Evolutionary conservation across 2,888 invertebrate species (phyloP).

Genomic region (Lydus trimaculatus): DNA sequence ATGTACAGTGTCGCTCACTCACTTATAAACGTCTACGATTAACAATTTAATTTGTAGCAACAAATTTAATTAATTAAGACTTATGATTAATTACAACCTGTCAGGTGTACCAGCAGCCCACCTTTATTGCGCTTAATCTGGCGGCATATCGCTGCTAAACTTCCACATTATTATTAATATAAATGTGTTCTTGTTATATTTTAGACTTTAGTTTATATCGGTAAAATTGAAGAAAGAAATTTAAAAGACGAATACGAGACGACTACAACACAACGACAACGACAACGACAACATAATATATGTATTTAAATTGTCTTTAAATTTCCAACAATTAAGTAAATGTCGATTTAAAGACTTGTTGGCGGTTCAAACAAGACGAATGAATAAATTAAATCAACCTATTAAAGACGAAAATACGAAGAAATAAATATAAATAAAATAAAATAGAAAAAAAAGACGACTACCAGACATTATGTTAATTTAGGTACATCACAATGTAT

Average conservation of each 20-base stretch:
- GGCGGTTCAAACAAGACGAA: conserved; percentile 12
- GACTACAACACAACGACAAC: too few relatives aligned
- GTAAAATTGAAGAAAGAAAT: not conserved
- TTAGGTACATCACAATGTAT: conserved; percentile 30
- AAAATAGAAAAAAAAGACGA: conserved; percentile 26
- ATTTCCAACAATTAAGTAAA: conserved; percentile 25
- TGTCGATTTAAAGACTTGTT: conserved; percentile 6
- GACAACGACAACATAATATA: too few relatives aligned
- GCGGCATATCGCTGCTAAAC: conserved; percentile 1
- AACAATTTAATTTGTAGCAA: conserved; percentile 40
- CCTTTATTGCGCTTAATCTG: conserved; percentile 20
- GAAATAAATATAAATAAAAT: conserved; percentile 27
- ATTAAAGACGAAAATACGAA: conserved; percentile 18
- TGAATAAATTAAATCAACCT: conserved; percentile 10
- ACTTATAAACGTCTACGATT: conserved; percentile 35
- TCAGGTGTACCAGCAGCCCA: conserved; percentile 34
- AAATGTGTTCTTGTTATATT: conserved; percentile 1
- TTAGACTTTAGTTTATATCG: not conserved
- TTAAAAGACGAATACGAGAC: too few relatives aligned
- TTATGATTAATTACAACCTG: conserved; percentile 41
- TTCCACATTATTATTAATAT: conserved; percentile 5
- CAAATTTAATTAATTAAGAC: conserved; percentile 43
- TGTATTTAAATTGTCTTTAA: conserved; percentile 11
- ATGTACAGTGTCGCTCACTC: conserved; percentile 15
- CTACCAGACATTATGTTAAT: conserved; percentile 30